phyloP scores from a whole-genome alignment of 2,113 vertebrate species.

The Xenopus tropicalis region UCB_Xtro_10.0 CM004450.2:103509501-103510000 shows the following conservation, averaged over 20 bases:
- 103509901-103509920: no score
- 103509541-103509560: neutral
- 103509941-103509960: no score
- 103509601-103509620: neutral
- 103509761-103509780: constrained; percentile 7
- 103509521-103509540: neutral
- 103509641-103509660: neutral
- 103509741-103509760: neutral
- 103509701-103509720: neutral
- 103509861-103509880: constrained; percentile 1
- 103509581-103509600: neutral
- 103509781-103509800: neutral
- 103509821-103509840: no score
- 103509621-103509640: neutral
- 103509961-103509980: no score
- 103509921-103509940: no score
- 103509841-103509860: constrained; percentile 1
- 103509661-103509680: neutral
- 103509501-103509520: no score
- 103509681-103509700: neutral
- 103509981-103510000: no score
- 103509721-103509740: neutral
- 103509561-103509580: neutral
- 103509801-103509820: constrained; percentile 26
- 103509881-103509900: neutral